phyloP scores from a whole-genome alignment of 2,888 invertebrate genomes.

The Argynnis bischoffii region DNA sequence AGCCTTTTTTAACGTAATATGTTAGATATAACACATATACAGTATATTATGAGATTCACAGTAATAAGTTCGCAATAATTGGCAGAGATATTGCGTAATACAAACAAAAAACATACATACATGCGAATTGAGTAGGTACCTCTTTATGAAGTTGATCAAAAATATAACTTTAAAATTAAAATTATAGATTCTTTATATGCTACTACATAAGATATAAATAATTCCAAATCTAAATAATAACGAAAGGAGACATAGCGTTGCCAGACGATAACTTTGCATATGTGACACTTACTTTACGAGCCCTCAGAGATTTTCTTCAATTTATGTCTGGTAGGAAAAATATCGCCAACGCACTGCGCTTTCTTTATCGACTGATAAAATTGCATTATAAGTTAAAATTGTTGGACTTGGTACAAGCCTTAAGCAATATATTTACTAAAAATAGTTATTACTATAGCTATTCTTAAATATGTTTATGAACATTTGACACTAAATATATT shows the following conservation, averaged over 20 bases:
- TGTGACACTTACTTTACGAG: constrained; percentile 32
- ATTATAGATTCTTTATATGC: background rate
- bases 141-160: background rate
- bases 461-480: too few species aligned
- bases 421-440: constrained; percentile 1
- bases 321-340: constrained; percentile 29
- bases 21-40: background rate
- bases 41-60: too few species aligned
- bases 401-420: constrained; percentile 13
- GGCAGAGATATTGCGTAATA: too few species aligned
- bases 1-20: background rate
- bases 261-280: constrained; percentile 24
- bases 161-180: background rate
- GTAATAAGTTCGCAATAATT: too few species aligned
- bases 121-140: too few species aligned
- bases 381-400: constrained; percentile 27
- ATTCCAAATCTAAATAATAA: constrained; percentile 12
- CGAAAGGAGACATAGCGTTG: constrained; percentile 10
- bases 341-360: constrained; percentile 31
- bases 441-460: too few species aligned
- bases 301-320: constrained; percentile 29
- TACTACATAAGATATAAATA: background rate
- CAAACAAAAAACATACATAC: too few species aligned
- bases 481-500: too few species aligned
- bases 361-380: constrained; percentile 33